Evolutionary conservation across 2,888 invertebrate genomes (phyloP), one percentile per base, ranked within the genome.

Genomic region (Diaphora mendica): DNA sequence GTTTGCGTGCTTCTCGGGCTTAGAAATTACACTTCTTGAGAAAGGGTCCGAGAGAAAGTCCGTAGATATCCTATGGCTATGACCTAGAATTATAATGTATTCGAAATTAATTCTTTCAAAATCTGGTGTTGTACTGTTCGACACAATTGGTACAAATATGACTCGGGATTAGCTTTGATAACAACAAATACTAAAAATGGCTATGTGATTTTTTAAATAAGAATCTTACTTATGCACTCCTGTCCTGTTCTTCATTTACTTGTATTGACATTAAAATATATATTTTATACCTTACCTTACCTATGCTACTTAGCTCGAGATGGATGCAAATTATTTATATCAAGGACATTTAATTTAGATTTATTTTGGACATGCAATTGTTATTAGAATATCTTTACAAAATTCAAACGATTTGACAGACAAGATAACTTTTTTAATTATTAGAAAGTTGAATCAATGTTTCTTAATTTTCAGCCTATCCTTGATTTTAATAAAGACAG

Each of bases 341-440:
- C 26, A 62, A 30, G 7, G 17, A 62, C 1, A 44, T 9, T 44
- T 9, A 20, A 0, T 17, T 26, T 8, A 9, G 20, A 23, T 3
- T 17, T 8, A 35, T 17, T 68, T n/a, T 35, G 15, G 4, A n/a
- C 13, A 23, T n/a, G 9, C 42, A 69, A 62, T 20, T 42, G 26
- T 62, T 30, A 26, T 17, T 69, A 17, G 59, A 62, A 69, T 35
- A 35, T 69, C 69, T 42, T 42, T 42, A 62, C 26, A 62, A 69
- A 68, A 3, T 55, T 55, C 7, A 7, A 55, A 51, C 7, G 13
- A 55, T 68, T 55, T 8, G 51, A 51, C 69, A 30, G 42, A 35
- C 35, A 68, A 55, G 73, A 23, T 55, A 71, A 71, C 48, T 71
- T 67, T 71, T 71, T 67, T 72, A 72, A 72, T 72, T 72, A 67